These are phyloP conservation scores for Lagenorhynchus albirostris DNA, from an alignment of 2,113 vertebrate genomes.

Conservation along the genomic window DNA sequence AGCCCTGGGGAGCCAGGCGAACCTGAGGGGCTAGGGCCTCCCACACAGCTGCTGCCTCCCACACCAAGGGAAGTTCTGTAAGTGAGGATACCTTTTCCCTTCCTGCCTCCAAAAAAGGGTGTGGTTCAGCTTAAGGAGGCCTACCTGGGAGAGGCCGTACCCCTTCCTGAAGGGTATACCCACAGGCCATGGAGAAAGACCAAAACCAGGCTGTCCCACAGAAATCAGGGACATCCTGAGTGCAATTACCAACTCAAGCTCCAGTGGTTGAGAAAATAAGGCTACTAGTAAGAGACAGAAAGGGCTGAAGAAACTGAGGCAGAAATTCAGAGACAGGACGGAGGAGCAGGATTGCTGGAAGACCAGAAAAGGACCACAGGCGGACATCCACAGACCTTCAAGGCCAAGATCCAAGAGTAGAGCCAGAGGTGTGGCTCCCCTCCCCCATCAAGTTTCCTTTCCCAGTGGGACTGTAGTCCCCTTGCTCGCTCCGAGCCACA, in stretches of 20 bases:
- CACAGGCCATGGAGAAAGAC: background rate
- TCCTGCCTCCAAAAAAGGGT: background rate
- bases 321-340: background rate
- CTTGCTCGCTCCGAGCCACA: background rate
- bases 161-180: background rate
- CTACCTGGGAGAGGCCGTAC: background rate
- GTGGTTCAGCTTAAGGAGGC: background rate
- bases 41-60: background rate
- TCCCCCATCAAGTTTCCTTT: background rate
- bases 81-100: background rate
- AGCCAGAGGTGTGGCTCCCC: background rate
- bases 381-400: background rate
- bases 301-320: background rate
- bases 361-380: background rate
- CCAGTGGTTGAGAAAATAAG: background rate
- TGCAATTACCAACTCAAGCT: background rate
- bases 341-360: background rate
- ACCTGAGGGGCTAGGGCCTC: background rate
- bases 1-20: background rate
- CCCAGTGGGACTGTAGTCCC: background rate
- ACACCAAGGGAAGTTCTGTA: background rate
- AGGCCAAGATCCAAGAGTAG: background rate
- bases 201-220: background rate
- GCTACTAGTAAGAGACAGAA: background rate
- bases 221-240: background rate